A percentile compares a stretch with the other conserved stretches of the same genome.
These are phyloP conservation scores for Regulus satrapa DNA, from an alignment of 2,113 vertebrate genomes.

Conservation along the genomic window DNA sequence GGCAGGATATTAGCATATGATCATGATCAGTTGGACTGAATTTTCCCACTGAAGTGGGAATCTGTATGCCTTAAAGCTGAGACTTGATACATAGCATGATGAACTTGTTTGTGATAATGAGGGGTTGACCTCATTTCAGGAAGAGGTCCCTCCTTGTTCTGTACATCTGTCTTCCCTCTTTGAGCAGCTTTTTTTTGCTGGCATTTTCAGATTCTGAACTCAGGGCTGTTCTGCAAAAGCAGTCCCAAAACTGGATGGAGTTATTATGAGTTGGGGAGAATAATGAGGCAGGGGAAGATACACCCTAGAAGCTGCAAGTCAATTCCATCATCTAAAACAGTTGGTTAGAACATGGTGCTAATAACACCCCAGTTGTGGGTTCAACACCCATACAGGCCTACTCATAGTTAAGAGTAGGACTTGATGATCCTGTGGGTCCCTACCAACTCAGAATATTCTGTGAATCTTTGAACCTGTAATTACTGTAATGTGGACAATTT, in stretches of 20 bases:
- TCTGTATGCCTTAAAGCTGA: neutral
- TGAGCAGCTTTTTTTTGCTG: neutral
- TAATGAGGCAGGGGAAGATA: neutral
- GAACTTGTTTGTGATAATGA: neutral
- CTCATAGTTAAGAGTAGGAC: neutral
- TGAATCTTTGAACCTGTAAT: neutral
- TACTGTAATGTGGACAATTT: neutral
- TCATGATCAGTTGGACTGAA: neutral
- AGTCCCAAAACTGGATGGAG: neutral
- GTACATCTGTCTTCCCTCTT: neutral
- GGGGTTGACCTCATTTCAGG: neutral
- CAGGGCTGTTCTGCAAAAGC: neutral
- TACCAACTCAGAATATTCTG: neutral
- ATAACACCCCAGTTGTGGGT: neutral
- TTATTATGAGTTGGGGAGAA: neutral
- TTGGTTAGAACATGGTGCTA: neutral
- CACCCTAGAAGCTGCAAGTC: neutral
- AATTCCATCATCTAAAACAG: neutral
- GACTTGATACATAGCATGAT: neutral
- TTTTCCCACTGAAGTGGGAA: neutral
- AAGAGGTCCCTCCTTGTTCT: neutral
- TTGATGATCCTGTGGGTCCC: neutral
- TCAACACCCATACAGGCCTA: neutral
- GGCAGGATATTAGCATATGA: neutral
- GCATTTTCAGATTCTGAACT: neutral